Evolutionary conservation across 2,888 invertebrate genomes (phyloP), one percentile per base, ranked within the genome.

Genomic region (Drosophila robusta): DNA sequence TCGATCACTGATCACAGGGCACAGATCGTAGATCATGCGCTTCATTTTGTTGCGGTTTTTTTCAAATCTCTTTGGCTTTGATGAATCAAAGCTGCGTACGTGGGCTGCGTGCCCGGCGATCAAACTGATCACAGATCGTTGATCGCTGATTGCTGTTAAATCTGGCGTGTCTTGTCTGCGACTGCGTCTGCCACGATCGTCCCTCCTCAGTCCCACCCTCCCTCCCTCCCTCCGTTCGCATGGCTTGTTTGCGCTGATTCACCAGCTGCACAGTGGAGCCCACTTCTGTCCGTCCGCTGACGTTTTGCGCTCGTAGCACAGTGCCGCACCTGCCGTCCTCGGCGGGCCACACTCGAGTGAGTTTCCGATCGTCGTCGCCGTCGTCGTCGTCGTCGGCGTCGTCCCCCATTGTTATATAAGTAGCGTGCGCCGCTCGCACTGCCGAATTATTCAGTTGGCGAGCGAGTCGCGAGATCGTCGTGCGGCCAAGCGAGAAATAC

Each of bases 361-460:
- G 71, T 87, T 86, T 78, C 66, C 71, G 70, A 55, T 50, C 42
- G 47, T 42, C 50, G 34, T 12, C 34, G 34, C 58, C 49, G 51
- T 26, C 26, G 26, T 26, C 26, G 6, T 29, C 29, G 29, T 29
- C 29, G 7, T 26, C 26, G 7, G 6, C 7, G 26, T 49, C 41
- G 47, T 42, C 47, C 44, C 50, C 44, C 50, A 51, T 70, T 70
- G 80, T 90, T 87, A 90, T 89, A 89, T 90, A 89, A 90, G 88
- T 75, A 87, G 89, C 87, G 89, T 80, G 78, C 63, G 88, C 63
- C 73, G 65, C 58, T 68, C 69, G 65, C 73, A 75, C 58, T 66
- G 71, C 70, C 62, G 69, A 89, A 87, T 87, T 89, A 90, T 90
- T 90, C 89, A 85, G 84, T 61, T 51, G 60, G 36, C 51, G 45